Percentiles rank a stretch among this genome's conserved stretches.
Evolutionary conservation across 2,888 invertebrate species (phyloP).

Genomic region (Polyommatus icarus): DNA sequence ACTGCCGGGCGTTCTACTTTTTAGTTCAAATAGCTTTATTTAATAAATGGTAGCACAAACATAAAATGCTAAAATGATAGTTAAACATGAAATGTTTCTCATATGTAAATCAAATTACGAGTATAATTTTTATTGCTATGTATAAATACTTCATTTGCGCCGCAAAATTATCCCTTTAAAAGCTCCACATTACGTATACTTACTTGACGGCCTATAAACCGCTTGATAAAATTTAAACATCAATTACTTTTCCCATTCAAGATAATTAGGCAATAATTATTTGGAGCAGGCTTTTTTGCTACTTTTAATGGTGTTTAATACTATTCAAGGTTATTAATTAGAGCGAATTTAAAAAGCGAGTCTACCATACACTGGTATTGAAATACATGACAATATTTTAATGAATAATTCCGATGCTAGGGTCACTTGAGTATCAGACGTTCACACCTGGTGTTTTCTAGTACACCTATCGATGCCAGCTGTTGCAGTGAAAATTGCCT

Average conservation of each 20-base stretch:
- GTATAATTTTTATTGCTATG: neutral
- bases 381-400: neutral
- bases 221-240: slow-evolving; percentile 7
- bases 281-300: neutral
- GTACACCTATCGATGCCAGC: neutral
- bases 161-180: neutral
- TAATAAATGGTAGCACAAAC: neutral
- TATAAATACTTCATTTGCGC: neutral
- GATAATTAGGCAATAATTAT: neutral
- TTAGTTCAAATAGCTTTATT: neutral
- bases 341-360: neutral
- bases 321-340: neutral
- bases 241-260: neutral
- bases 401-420: neutral
- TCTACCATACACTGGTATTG: neutral
- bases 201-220: neutral
- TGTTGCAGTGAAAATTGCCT: neutral
- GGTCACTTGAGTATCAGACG: neutral
- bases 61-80: neutral
- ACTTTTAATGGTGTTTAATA: neutral
- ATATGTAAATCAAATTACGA: neutral
- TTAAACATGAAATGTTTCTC: neutral
- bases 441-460: neutral
- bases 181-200: neutral
- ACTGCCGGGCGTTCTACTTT: too few relatives aligned